A percentile compares a stretch with the other conserved stretches of the same genome.
These are phyloP conservation scores for Lymantria dispar DNA, from an alignment of 2,888 invertebrate genomes.

Conservation along the genomic window DNA sequence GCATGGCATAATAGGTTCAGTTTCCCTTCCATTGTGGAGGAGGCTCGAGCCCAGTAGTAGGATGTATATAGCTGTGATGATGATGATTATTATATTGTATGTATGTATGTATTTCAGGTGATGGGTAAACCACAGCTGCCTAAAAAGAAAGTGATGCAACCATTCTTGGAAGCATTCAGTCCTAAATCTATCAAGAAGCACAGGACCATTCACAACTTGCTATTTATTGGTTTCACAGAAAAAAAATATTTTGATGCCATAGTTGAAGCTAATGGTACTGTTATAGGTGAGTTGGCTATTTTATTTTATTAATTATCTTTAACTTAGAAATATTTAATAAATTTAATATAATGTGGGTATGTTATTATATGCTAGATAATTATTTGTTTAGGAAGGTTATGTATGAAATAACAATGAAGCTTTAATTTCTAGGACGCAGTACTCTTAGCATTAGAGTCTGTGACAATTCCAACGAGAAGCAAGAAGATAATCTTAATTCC, in stretches of 20 bases:
- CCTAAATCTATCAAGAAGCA: conserved; percentile 65
- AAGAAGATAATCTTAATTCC: neutral
- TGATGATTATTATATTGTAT: too few relatives aligned
- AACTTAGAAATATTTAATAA: too few relatives aligned
- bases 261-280: conserved; percentile 45
- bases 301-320: too few relatives aligned
- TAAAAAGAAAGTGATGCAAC: conserved; percentile 51
- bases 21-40: too few relatives aligned
- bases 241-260: conserved; percentile 50
- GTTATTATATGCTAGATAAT: too few relatives aligned
- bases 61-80: too few relatives aligned
- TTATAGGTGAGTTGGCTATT: conserved; percentile 48
- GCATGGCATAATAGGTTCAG: too few relatives aligned
- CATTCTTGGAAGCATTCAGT: conserved; percentile 52
- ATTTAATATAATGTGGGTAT: too few relatives aligned
- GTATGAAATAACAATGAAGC: neutral
- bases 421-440: conserved; percentile 36
- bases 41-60: too few relatives aligned
- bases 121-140: conserved; percentile 58
- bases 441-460: conserved; percentile 47
- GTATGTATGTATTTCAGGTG: conserved; percentile 50
- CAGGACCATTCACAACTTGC: conserved; percentile 51
- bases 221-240: conserved; percentile 57
- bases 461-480: conserved; percentile 22
- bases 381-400: too few relatives aligned